Evolutionary conservation across 2,113 vertebrate species (phyloP), one percentile per base, ranked within the genome.

Genomic region (Saimiri boliviensis): DNA sequence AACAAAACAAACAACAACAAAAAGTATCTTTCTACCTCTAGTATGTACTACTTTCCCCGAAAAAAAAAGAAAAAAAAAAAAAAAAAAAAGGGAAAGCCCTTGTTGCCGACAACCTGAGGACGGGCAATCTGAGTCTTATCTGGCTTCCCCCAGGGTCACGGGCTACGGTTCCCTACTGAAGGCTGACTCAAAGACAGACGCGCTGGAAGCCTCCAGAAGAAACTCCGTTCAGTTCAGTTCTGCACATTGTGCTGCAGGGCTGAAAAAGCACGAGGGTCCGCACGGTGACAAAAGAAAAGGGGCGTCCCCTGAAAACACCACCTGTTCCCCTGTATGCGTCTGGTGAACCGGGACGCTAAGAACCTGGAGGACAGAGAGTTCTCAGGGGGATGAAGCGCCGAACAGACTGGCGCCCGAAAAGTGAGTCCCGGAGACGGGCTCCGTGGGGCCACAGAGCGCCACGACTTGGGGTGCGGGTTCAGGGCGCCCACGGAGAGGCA

Each of bases 401-500:
- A 32, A 52, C n/a, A 11, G 42, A 37, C 17, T 3, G n/a, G 60
- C 23, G 66, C 20, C 25, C 0, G 58, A 49, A 37, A 30, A 0
- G 19, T 8, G 35, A 19, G 3, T 20, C 8, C n/a, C 3, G 6
- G 47, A 56, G 2, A 16, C 0, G 17, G 47, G 76, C 54, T 30
- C 68, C 0, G 21, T 0, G 42, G n/a, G n/a, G 32, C 52, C 93
- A 9, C 20, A 5, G 12, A 10, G 0, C 14, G 2, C 30, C 80
- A 12, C 5, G 68, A 35, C 11, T 3, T 0, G 37, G 37, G 23
- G 1, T 8, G 71, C 6, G 27, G 30, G 35, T 12, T 70, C 10
- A 1, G 40, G 42, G n/a, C 4, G 10, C 4, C 73, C 79, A 10
- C 13, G 0, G 2, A 30, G 11, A 0, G 73, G 21, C 58, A 47